phyloP scores from a whole-genome alignment of 2,113 vertebrate genomes.

The Trichechus manatus region DNA sequence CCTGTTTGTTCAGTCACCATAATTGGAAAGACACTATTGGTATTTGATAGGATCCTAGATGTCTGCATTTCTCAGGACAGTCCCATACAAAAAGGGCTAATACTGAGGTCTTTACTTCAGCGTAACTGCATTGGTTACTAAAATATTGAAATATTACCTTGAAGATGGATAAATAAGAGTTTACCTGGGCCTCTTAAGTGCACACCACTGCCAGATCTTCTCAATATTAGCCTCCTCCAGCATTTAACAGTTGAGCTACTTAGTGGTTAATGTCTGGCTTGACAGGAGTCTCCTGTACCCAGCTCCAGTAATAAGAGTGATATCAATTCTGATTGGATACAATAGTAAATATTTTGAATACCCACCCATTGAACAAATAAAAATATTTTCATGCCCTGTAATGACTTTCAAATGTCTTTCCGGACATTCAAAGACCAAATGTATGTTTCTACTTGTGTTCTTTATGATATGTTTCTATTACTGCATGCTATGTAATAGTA shows the following conservation, averaged over 20 bases:
- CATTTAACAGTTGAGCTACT: not conserved
- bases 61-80: not conserved
- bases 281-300: not conserved
- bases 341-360: not conserved
- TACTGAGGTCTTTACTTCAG: not conserved
- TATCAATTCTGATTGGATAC: not conserved
- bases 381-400: not conserved
- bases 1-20: not conserved
- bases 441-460: not conserved
- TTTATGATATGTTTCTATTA: not conserved
- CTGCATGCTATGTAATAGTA: not conserved
- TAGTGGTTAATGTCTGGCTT: not conserved
- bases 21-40: not conserved
- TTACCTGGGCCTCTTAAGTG: not conserved
- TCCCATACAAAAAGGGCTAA: not conserved
- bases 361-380: not conserved
- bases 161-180: rapidly evolving
- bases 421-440: not conserved
- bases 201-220: rapidly evolving
- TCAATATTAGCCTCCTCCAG: not conserved
- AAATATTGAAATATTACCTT: not conserved
- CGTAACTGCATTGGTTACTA: not conserved
- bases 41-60: rapidly evolving
- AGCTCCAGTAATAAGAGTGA: not conserved
- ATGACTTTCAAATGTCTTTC: not conserved